Percentiles rank a stretch among this genome's conserved stretches.
Evolutionary conservation across 2,888 invertebrate species (phyloP).

Genomic region (Sialis fuliginosa): DNA sequence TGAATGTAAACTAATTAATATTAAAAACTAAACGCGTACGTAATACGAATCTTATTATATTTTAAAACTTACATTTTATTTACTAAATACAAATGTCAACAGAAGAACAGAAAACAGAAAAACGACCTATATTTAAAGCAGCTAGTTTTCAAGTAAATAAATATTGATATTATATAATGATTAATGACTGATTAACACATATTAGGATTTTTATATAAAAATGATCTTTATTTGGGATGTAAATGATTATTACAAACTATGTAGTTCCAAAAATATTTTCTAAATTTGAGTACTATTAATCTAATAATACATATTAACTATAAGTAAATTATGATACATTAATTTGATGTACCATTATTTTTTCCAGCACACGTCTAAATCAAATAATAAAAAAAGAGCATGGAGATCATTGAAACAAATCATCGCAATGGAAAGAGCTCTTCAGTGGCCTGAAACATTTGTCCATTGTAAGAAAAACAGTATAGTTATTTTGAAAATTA

Average conservation of each 20-base stretch:
- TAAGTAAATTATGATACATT: neutral
- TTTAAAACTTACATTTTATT: no score
- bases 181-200: neutral
- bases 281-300: neutral
- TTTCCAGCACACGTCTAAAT: conserved; percentile 34
- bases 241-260: neutral
- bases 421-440: conserved; percentile 54
- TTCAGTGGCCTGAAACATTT: conserved; percentile 61
- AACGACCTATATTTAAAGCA: conserved; percentile 21
- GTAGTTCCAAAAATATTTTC: neutral
- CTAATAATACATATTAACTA: neutral
- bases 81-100: neutral
- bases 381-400: conserved; percentile 52
- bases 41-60: no score
- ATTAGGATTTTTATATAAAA: neutral
- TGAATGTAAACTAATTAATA: no score
- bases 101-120: conserved; percentile 16
- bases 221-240: neutral
- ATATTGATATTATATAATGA: neutral
- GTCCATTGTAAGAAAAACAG: conserved; percentile 45
- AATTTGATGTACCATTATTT: neutral
- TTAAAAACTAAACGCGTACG: no score
- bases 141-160: conserved; percentile 15
- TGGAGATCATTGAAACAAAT: conserved; percentile 87
- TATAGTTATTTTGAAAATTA: no score